These are phyloP conservation scores for Tragelaphus imberbis DNA, from an alignment of 2,113 vertebrate species.

Conservation along the genomic window DNA sequence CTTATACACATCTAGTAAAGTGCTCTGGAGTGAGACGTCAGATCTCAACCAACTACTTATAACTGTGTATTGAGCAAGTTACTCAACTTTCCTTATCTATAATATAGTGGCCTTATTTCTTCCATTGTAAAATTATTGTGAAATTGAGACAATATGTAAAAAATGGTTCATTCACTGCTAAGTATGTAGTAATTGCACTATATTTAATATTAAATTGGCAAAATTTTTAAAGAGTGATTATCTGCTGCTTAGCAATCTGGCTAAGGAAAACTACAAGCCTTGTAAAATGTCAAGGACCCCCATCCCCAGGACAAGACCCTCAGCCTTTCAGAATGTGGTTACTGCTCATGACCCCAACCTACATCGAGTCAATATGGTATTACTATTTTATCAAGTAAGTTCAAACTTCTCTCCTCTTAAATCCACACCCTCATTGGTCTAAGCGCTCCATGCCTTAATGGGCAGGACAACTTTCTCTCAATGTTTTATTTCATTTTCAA, in stretches of 20 bases:
- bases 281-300: background rate
- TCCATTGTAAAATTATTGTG: background rate
- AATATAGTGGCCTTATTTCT: background rate
- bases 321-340: background rate
- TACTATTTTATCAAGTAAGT: background rate
- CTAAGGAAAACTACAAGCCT: background rate
- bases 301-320: background rate
- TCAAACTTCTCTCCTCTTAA: background rate
- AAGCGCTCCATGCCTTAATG: background rate
- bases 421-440: background rate
- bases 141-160: background rate
- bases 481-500: background rate
- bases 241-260: background rate
- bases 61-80: background rate
- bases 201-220: slow-evolving; percentile 1
- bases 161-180: background rate
- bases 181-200: background rate
- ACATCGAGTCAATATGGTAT: background rate
- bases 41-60: background rate
- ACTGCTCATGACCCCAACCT: background rate
- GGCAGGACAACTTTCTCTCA: background rate
- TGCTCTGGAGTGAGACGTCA: background rate
- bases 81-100: background rate
- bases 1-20: too few species aligned
- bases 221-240: slow-evolving; percentile 7